Base-by-base conservation (phyloP, 2,888 invertebrate species). In the Agrenia bidenticulata region DNA sequence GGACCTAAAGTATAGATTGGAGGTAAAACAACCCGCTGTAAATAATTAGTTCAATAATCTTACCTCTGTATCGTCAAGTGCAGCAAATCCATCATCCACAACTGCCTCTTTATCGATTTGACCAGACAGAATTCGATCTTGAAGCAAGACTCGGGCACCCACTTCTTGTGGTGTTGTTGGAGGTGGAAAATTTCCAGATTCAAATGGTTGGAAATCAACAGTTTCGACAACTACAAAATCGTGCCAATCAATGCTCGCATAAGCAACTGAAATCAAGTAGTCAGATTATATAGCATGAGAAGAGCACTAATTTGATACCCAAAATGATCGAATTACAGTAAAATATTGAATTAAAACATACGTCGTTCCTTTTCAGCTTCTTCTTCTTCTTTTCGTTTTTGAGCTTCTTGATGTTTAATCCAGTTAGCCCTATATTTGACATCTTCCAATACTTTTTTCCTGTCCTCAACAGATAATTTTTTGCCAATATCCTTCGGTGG, bases 221-320 rank as follows among this genome's bases (percentile, higher is more conserved):
- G 98, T 98, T 82, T 99, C 99, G 0, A 99, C 99, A 0, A 99
- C 98, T 1, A 99, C 98, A 81, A 99, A 99, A 81, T 99, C 98
- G 80, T 99, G 99, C 99, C 99, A 99, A 80, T 99, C 99, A 71
- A 99, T 97, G 78, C 94, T 94, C 0, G 97, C 96, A 80, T 99
- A 99, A 0, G 92, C 92, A 27, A 92, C 87, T 85, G 67, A 64
- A 80, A 79, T 39, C 17, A 37, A 23, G 13, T 5, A 59, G 15
- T 50, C 13, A 39, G 5, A 39, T 37, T 42, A 50, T 50, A 23
- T 19, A 51, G 7, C 21, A 2, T 61, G 21, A 61, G 19, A 13
- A 13, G 9, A 56, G 17, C 23, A 41, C 13, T 45, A 55, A 23
- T 51, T 51, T 54, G 17, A 24, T 2, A 54, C 26, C 27, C 15